Evolutionary conservation across 2,888 invertebrate genomes (phyloP).

Genomic region (Phyllotreta cruciferae): DNA sequence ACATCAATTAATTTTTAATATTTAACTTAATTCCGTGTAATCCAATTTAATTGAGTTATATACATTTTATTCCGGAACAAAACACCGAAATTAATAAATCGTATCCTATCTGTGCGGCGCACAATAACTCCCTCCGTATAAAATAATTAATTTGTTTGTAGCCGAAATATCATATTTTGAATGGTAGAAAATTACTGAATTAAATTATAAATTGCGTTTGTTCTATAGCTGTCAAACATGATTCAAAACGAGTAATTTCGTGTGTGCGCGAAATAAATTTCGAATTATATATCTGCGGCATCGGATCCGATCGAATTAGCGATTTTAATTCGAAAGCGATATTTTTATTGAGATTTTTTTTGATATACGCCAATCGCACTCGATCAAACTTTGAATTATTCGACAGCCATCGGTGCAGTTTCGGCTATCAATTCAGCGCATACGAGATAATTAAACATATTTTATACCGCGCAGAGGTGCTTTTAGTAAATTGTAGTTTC

Average conservation of each 20-base stretch:
- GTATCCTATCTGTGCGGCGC: constrained; percentile 24
- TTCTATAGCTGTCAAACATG: constrained; percentile 26
- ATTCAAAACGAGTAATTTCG: constrained; percentile 31
- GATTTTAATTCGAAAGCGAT: constrained; percentile 10
- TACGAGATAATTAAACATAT: no score
- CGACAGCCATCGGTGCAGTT: no score
- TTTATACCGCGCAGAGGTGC: no score
- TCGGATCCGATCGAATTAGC: constrained; percentile 7
- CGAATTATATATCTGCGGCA: constrained; percentile 13
- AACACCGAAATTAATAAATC: constrained; percentile 31
- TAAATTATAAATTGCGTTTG: constrained; percentile 35
- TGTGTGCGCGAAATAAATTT: constrained; percentile 18
- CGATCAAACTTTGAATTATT: neutral
- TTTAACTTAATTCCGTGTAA: constrained; percentile 10
- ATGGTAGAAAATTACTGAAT: constrained; percentile 32
- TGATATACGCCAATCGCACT: neutral
- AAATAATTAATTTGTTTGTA: constrained; percentile 33
- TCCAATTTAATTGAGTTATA: constrained; percentile 18
- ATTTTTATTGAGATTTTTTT: constrained; percentile 10
- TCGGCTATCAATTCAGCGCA: no score
- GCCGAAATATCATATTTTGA: constrained; percentile 30
- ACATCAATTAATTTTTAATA: constrained; percentile 1
- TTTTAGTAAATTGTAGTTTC: no score
- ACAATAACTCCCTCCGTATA: constrained; percentile 24
- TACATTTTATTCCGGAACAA: constrained; percentile 25